Conservation (phyloP, 1,140 invertebrate genomes). For the Wiebesia pumilae region DNA sequence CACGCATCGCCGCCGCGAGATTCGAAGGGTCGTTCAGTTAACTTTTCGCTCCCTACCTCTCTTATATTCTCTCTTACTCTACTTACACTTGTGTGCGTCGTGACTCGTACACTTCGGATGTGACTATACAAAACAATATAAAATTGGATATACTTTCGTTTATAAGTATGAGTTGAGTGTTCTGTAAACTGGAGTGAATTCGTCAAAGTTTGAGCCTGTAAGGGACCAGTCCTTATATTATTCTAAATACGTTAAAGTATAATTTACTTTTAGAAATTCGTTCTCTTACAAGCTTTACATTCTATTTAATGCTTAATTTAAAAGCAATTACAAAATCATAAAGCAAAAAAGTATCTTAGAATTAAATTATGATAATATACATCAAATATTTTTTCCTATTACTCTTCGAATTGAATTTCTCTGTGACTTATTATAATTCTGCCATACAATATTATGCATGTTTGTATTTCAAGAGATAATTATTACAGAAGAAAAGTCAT, state of each 20-base stretch:
- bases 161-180: background rate
- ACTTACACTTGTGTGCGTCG: background rate
- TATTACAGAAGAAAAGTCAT: too few species aligned
- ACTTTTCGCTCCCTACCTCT: conserved; percentile 42
- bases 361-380: background rate
- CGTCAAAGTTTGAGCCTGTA: background rate
- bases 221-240: too few species aligned
- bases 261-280: too few species aligned
- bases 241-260: too few species aligned
- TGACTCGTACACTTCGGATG: background rate
- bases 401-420: background rate
- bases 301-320: too few species aligned
- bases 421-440: background rate
- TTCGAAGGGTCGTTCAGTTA: conserved; percentile 15
- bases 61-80: conserved; percentile 40
- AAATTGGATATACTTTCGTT: background rate
- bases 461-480: too few species aligned
- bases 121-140: background rate
- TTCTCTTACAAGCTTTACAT: too few species aligned
- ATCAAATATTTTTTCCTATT: background rate
- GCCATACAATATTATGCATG: too few species aligned
- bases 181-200: background rate
- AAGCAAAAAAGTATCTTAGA: background rate
- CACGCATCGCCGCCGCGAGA: conserved; percentile 59
- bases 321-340: background rate